phyloP scores from a whole-genome alignment of 2,888 invertebrate genomes.

The Phyto melanocephala region DNA sequence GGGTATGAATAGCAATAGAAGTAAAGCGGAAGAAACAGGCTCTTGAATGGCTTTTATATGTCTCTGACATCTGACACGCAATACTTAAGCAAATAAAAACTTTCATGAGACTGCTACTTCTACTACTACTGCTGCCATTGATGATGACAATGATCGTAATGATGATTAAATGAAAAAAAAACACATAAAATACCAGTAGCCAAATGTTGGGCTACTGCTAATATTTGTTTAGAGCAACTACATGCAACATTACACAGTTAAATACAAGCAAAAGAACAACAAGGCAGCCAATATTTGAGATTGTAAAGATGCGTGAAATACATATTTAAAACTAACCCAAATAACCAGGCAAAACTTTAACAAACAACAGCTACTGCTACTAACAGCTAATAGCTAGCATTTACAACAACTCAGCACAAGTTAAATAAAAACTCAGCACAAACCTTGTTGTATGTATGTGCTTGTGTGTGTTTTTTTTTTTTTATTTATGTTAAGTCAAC shows the following conservation, averaged over 20 bases:
- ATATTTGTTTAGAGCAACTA: slow-evolving; percentile 61
- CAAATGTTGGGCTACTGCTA: slow-evolving; percentile 44
- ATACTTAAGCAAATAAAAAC: slow-evolving; percentile 39
- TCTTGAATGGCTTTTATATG: slow-evolving; percentile 21
- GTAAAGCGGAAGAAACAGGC: not conserved
- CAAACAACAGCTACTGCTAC: slow-evolving; percentile 14
- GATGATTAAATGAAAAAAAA: not conserved
- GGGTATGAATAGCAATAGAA: not conserved
- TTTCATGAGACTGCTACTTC: not conserved
- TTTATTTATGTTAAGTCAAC: slow-evolving; percentile 45
- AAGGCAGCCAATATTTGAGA: slow-evolving; percentile 38
- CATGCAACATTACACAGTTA: slow-evolving; percentile 60
- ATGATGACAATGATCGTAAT: slow-evolving; percentile 30
- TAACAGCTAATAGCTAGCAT: slow-evolving; percentile 6
- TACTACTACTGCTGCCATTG: not conserved
- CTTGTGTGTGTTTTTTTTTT: no score
- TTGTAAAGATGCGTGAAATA: slow-evolving; percentile 64
- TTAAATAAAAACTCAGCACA: slow-evolving; percentile 15
- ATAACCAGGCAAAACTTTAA: slow-evolving; percentile 15
- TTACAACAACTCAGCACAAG: slow-evolving; percentile 15
- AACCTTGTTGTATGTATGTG: not conserved
- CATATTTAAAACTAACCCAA: slow-evolving; percentile 60
- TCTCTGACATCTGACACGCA: slow-evolving; percentile 64
- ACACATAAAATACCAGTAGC: slow-evolving; percentile 60
- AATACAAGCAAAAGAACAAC: slow-evolving; percentile 32